Percentiles rank a stretch among this genome's conserved stretches.
These are phyloP conservation scores for Phyllostomus hastatus DNA, from an alignment of 2,113 vertebrate species.

Conservation along the genomic window DNA sequence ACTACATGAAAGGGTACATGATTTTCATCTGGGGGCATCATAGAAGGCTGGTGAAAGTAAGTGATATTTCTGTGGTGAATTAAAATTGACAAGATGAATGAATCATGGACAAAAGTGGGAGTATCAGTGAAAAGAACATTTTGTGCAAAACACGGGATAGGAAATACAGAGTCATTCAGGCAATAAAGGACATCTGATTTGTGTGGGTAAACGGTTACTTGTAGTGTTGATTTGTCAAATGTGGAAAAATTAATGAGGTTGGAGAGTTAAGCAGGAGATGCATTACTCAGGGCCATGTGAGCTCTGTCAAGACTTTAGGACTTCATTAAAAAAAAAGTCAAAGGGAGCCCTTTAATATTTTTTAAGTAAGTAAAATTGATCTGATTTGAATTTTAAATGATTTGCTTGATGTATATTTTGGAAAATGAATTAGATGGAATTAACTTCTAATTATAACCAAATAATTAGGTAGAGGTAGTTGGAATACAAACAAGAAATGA, in stretches of 20 bases:
- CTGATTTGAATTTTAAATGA: conserved; percentile 14
- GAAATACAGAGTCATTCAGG: not conserved
- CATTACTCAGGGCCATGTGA: not conserved
- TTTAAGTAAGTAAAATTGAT: not conserved
- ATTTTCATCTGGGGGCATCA: not conserved
- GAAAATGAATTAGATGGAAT: not conserved
- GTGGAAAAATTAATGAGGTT: not conserved
- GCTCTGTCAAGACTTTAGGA: not conserved
- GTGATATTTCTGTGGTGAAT: not conserved
- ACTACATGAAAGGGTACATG: not conserved
- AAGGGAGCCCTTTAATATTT: not conserved
- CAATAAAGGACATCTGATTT: conserved; percentile 22
- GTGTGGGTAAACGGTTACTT: not conserved
- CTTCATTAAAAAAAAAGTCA: not conserved
- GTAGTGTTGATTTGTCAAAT: not conserved
- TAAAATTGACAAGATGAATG: not conserved
- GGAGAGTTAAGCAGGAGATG: not conserved
- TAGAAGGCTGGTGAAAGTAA: not conserved
- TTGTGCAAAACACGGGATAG: not conserved
- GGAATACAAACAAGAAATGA: not conserved
- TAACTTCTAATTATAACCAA: not conserved
- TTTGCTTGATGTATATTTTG: not conserved
- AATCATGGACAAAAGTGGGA: not conserved
- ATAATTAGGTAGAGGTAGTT: not conserved
- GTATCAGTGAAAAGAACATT: not conserved